These are phyloP conservation scores for Hippocampus mohnikei DNA, from an alignment of 2,113 vertebrate genomes.

Conservation along the genomic window DNA sequence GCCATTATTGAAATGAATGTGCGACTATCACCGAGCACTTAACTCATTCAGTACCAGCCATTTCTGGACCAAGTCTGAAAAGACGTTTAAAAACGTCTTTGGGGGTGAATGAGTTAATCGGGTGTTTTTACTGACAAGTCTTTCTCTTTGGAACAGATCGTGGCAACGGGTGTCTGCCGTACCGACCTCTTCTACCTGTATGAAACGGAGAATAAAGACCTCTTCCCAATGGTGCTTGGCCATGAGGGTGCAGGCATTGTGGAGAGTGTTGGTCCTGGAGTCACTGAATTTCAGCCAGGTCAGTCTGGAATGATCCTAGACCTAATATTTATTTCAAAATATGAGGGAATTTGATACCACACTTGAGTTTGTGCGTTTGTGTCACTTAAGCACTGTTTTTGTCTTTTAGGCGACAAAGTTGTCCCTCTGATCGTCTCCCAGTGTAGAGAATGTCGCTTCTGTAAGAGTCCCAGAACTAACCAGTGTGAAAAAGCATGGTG, in stretches of 20 bases:
- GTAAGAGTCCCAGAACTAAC: slow-evolving; percentile 76
- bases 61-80: no score
- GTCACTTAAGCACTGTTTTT: not conserved
- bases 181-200: slow-evolving; percentile 74
- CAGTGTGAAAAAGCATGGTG: slow-evolving; percentile 76
- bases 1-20: not conserved
- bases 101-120: no score
- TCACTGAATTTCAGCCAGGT: slow-evolving; percentile 79
- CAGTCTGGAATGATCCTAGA: not conserved
- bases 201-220: slow-evolving; percentile 61
- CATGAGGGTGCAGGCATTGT: slow-evolving; percentile 83
- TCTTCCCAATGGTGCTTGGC: slow-evolving; percentile 79
- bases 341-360: not conserved
- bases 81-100: no score
- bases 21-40: not conserved
- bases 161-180: slow-evolving; percentile 79
- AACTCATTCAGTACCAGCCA: no score
- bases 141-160: slow-evolving; percentile 65
- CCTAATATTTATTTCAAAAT: no score
- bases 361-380: not conserved
- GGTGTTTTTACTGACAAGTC: not conserved
- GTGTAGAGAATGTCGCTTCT: slow-evolving; percentile 78
- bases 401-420: slow-evolving; percentile 79
- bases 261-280: slow-evolving; percentile 80
- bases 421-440: slow-evolving; percentile 78